These are phyloP conservation scores for Drosophila anomelani DNA, from an alignment of 2,888 invertebrate species.

Conservation along the genomic window DNA sequence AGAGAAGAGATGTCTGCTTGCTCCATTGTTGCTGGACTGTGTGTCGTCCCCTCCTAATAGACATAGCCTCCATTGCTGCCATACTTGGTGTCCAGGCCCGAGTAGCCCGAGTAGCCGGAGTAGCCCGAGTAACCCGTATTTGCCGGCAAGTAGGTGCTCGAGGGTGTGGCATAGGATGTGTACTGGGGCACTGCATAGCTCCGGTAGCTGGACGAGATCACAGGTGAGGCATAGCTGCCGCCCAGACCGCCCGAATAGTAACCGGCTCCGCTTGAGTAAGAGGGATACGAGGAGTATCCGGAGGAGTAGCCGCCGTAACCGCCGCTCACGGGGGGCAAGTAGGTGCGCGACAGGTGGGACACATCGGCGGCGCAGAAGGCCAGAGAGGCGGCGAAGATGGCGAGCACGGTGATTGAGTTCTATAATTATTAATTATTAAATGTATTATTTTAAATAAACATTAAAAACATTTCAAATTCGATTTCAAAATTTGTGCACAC, in stretches of 20 bases:
- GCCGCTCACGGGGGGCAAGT: conserved; percentile 73
- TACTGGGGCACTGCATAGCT: conserved; percentile 64
- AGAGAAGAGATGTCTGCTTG: conserved; percentile 5
- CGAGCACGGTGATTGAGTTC: conserved; percentile 56
- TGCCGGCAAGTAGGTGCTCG: conserved; percentile 59
- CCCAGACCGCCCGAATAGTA: conserved; percentile 43
- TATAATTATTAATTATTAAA: conserved; percentile 27
- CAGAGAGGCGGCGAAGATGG: conserved; percentile 61
- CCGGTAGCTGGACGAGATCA: conserved; percentile 56
- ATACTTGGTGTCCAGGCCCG: conserved; percentile 74
- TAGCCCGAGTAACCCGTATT: conserved; percentile 33
- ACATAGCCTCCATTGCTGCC: conserved; percentile 78
- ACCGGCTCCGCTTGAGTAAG: conserved; percentile 50
- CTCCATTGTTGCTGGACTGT: conserved; percentile 20
- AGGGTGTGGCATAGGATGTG: conserved; percentile 57
- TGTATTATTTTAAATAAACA: too few species aligned
- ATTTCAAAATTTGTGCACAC: neutral
- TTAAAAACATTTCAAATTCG: too few species aligned
- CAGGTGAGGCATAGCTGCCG: conserved; percentile 39
- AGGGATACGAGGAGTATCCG: conserved; percentile 49
- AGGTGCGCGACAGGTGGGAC: conserved; percentile 70
- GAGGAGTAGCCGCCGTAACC: conserved; percentile 37
- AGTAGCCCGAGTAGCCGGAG: conserved; percentile 41
- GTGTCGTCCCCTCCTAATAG: conserved; percentile 55
- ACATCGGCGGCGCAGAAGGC: conserved; percentile 73